phyloP scores from a whole-genome alignment of 2,113 vertebrate species.

The Excalfactoria chinensis region DNA sequence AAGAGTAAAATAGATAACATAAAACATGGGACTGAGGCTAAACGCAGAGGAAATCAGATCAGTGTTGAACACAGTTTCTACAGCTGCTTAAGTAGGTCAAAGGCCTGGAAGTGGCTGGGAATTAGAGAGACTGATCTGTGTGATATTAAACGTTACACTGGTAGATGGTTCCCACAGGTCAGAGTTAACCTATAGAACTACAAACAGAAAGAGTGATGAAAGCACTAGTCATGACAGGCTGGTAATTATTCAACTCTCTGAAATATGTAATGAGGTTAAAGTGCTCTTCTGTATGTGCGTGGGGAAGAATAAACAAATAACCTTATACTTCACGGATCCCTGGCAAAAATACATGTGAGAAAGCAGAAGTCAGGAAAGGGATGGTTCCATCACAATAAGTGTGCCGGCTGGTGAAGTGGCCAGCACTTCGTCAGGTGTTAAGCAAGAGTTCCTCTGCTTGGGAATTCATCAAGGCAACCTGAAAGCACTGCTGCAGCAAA shows the following conservation, averaged over 20 bases:
- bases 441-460: not conserved
- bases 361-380: not conserved
- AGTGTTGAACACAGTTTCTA: not conserved
- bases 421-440: not conserved
- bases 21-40: not conserved
- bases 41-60: constrained; percentile 37
- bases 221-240: not conserved
- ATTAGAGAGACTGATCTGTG: not conserved
- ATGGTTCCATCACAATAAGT: not conserved
- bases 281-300: not conserved
- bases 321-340: not conserved
- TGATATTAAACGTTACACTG: not conserved
- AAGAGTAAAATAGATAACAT: not conserved
- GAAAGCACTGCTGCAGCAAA: not conserved
- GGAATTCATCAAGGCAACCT: not conserved
- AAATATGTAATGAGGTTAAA: not conserved
- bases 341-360: not conserved
- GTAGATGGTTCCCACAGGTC: not conserved
- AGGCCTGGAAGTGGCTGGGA: not conserved
- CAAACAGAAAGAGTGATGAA: not conserved
- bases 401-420: not conserved
- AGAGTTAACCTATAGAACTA: constrained; percentile 26
- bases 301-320: not conserved
- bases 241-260: constrained; percentile 1
- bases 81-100: constrained; percentile 16